Evolutionary conservation across 2,797 vertebrate genomes (phyloP).

Genomic region (Mus spretus): DNA sequence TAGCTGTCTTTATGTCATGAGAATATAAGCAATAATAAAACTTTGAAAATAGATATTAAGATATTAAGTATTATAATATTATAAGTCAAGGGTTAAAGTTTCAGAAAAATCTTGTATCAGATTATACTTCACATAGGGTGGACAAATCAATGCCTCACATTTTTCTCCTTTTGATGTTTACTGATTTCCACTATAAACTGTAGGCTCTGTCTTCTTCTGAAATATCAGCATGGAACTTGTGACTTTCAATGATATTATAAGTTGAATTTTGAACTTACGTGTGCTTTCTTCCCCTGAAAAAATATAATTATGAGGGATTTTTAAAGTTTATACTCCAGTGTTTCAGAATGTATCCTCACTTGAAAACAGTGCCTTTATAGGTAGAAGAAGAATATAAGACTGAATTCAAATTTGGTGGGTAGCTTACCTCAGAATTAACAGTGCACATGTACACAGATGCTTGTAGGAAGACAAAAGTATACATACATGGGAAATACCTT

Average conservation of each 20-base stretch:
- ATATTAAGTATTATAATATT: neutral
- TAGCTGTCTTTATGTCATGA: neutral
- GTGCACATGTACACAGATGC: neutral
- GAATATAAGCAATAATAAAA: neutral
- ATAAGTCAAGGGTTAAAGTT: neutral
- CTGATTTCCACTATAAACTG: neutral
- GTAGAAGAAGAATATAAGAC: neutral
- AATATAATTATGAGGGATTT: neutral
- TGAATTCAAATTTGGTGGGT: neutral
- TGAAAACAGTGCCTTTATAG: neutral
- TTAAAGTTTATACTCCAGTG: neutral
- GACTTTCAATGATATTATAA: neutral
- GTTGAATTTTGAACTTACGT: neutral
- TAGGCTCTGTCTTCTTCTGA: neutral
- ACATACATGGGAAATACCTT: neutral
- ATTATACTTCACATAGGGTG: neutral
- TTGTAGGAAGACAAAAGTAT: neutral
- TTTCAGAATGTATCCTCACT: neutral
- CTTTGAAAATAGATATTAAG: neutral
- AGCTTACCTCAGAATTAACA: neutral
- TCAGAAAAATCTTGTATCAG: neutral
- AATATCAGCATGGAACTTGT: neutral
- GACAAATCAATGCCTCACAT: neutral
- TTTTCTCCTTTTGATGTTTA: neutral
- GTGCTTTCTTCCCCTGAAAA: neutral